These are phyloP conservation scores for Sinella curviseta DNA, from an alignment of 1,140 invertebrate genomes.

Conservation along the genomic window DNA sequence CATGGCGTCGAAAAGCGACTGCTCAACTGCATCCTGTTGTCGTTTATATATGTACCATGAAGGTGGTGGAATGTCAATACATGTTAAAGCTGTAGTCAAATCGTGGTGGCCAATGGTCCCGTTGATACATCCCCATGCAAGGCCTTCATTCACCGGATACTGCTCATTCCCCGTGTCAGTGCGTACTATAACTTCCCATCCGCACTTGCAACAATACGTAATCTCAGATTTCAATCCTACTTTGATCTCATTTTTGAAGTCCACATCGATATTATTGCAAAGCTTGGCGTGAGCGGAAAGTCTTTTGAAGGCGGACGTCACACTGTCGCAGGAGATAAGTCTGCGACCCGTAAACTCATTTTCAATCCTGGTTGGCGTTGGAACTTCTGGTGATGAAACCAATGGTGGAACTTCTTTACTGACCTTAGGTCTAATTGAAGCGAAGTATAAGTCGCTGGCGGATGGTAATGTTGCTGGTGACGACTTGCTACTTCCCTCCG, in stretches of 20 bases:
- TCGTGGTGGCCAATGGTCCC: neutral
- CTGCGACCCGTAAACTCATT: no score
- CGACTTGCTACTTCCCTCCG: no score
- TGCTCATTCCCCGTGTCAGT: no score
- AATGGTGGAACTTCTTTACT: no score
- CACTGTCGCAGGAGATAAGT: neutral
- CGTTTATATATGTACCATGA: neutral
- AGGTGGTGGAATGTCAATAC: conserved; percentile 2
- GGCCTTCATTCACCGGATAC: neutral
- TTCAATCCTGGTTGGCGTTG: no score
- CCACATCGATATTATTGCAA: neutral
- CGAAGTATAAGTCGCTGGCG: no score
- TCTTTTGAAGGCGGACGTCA: neutral
- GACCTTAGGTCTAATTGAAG: no score
- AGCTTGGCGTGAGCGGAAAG: neutral
- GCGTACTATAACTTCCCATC: no score
- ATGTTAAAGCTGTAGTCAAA: neutral
- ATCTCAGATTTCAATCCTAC: no score
- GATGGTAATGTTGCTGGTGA: no score
- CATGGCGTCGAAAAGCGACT: neutral
- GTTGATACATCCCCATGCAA: neutral
- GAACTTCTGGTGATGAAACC: no score
- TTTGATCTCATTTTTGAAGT: neutral
- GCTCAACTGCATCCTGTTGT: neutral
- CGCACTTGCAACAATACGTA: no score